A percentile compares a stretch with the other conserved stretches of the same genome.
phyloP scores from a whole-genome alignment of 2,888 invertebrate species.

The Aphodius granarius region DNA sequence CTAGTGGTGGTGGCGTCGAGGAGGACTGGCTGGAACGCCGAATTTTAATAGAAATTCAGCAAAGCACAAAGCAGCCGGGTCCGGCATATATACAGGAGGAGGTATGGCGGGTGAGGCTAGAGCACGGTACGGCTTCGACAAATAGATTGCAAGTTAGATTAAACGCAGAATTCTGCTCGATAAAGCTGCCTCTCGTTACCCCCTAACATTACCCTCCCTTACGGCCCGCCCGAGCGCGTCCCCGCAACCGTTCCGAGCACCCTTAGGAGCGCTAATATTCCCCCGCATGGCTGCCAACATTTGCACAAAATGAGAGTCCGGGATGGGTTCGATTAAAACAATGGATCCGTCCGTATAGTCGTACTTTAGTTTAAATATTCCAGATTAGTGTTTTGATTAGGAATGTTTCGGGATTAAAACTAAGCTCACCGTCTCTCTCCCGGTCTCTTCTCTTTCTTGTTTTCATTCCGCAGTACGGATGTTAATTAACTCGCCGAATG shows the following conservation, averaged over 20 bases:
- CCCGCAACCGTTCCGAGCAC: constrained; percentile 42
- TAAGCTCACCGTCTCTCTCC: not conserved
- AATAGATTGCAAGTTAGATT: constrained; percentile 55
- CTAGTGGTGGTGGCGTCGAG: constrained; percentile 4
- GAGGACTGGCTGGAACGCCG: not conserved
- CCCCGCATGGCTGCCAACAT: constrained; percentile 52
- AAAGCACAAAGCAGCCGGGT: constrained; percentile 2
- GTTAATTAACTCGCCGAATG: not conserved
- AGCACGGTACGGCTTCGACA: constrained; percentile 47
- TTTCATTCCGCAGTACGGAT: not conserved
- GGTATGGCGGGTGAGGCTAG: constrained; percentile 1
- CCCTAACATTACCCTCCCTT: constrained; percentile 39
- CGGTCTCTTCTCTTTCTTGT: constrained; percentile 1
- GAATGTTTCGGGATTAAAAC: constrained; percentile 20
- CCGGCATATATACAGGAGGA: not conserved
- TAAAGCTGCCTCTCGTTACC: constrained; percentile 44
- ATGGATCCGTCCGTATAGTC: constrained; percentile 45
- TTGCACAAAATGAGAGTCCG: constrained; percentile 54
- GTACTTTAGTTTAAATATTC: constrained; percentile 38
- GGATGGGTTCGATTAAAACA: constrained; percentile 56
- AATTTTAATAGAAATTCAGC: constrained; percentile 13
- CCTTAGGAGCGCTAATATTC: constrained; percentile 55
- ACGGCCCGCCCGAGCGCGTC: constrained; percentile 36
- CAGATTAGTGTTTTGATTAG: constrained; percentile 32
- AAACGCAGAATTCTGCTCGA: constrained; percentile 54